Evolutionary conservation across 2,888 invertebrate species (phyloP), one percentile per base, ranked within the genome.

Genomic region (Lepidonotus clava): DNA sequence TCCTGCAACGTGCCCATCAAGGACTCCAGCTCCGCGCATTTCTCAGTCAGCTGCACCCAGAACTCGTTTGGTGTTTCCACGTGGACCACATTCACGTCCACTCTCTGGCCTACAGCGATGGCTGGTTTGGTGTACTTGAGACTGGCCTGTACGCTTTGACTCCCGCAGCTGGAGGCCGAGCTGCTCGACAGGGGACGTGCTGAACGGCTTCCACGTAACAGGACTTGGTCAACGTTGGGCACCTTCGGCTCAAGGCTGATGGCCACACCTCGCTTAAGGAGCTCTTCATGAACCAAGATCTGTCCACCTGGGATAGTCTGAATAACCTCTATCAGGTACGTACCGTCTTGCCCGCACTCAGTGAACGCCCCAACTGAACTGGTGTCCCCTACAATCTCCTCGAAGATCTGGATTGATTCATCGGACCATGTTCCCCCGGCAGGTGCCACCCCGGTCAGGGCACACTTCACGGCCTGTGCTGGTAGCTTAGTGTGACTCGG

Each of bases 1-100:
- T 36, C 40, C 28, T 91, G 90, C 87, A 90, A 91, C 8, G 85
- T 87, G 61, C 91, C 90, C 85, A 90, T 88, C 77, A 93, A 85
- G 5, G 87, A 86, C 38, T 91, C 90, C 5, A 92, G 85, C 21
- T 86, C 76, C 0, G 40, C 2, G 28, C 46, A 80, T 6, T 87
- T 76, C 21, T 89, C 87, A 6, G 91, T 90, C 32, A 89, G 67
- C 83, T 92, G 92, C 14, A 92, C 86, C 88, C 91, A 92, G 87
- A 93, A 92, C 53, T 89, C 84, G 66, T 90, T 90, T 0, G 93
- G 93, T 1, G 90, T 84, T 8, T 66, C 83, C 28, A 87, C 86
- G 36, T 83, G 86, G 8, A 66, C 67, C 1, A 88, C 86, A 51
- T 83, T 85, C 8, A 88, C 85, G 38, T 87, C 85, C 21, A 83